Percentiles rank a stretch among this genome's conserved stretches.
Conservation (phyloP, 2,888 invertebrate species). For the Amblyjoppa proteus region DNA sequence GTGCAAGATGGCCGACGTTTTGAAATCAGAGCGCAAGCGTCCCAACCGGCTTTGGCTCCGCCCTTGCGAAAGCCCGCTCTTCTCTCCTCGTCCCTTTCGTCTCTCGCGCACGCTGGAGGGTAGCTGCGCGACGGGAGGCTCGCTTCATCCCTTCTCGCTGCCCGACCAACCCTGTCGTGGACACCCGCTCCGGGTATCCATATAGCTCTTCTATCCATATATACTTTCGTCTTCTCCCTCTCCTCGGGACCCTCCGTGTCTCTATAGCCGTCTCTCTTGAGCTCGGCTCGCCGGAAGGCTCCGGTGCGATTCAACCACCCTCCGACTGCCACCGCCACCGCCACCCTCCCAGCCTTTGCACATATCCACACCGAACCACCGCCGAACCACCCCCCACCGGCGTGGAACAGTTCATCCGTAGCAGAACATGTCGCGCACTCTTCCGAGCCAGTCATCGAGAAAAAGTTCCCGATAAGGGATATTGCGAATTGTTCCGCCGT, state of each 20-base stretch:
- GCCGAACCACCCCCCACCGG: conserved; percentile 63
- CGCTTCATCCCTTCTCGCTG: conserved; percentile 70
- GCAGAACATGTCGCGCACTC: conserved; percentile 81
- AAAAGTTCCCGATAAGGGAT: conserved; percentile 74
- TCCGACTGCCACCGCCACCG: not conserved
- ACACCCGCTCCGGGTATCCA: conserved; percentile 62
- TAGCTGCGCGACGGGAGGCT: conserved; percentile 41
- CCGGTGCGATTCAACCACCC: conserved; percentile 48
- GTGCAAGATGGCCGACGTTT: conserved; percentile 80
- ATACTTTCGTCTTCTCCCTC: conserved; percentile 66
- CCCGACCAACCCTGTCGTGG: conserved; percentile 67
- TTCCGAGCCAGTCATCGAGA: conserved; percentile 79
- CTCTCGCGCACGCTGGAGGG: conserved; percentile 29
- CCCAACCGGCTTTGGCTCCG: conserved; percentile 68
- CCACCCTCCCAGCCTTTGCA: conserved; percentile 25
- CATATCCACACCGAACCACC: conserved; percentile 44
- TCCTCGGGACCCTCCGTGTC: conserved; percentile 67
- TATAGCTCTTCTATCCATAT: conserved; percentile 57
- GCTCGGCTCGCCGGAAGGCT: conserved; percentile 14
- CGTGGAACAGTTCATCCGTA: conserved; percentile 69
- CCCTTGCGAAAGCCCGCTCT: conserved; percentile 52
- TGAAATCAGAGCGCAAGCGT: conserved; percentile 77
- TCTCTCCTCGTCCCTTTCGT: conserved; percentile 37
- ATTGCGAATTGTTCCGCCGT: not conserved
- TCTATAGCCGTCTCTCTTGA: conserved; percentile 40